A percentile compares a stretch with the other conserved stretches of the same genome.
These are phyloP conservation scores for Apogon talboti DNA, from an alignment of 2,797 vertebrate species.

Conservation along the genomic window DNA sequence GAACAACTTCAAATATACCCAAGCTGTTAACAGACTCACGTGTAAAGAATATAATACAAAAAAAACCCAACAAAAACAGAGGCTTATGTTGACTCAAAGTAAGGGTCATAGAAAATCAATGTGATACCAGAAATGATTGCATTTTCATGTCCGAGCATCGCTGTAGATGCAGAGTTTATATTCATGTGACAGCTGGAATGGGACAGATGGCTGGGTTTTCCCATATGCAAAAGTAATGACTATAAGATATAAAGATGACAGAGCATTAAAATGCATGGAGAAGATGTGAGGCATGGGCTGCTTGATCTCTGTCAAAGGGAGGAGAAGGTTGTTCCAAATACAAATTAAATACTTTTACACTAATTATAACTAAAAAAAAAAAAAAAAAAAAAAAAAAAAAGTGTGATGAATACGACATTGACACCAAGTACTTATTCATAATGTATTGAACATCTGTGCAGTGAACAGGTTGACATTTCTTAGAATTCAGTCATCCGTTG, in stretches of 20 bases:
- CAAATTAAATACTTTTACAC: slow-evolving; percentile 38
- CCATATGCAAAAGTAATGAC: slow-evolving; percentile 61
- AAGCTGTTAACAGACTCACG: neutral
- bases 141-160: slow-evolving; percentile 17
- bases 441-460: slow-evolving; percentile 27
- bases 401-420: slow-evolving; percentile 39
- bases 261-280: slow-evolving; percentile 61
- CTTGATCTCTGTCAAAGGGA: slow-evolving; percentile 30
- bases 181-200: slow-evolving; percentile 52
- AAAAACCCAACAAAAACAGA: neutral
- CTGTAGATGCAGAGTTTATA: slow-evolving; percentile 17
- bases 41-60: neutral
- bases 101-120: slow-evolving; percentile 9
- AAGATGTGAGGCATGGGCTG: slow-evolving; percentile 16
- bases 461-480: neutral
- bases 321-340: slow-evolving; percentile 28
- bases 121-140: neutral
- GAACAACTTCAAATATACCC: neutral
- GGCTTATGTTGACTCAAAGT: neutral
- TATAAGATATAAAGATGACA: slow-evolving; percentile 46
- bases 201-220: slow-evolving; percentile 60
- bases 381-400: neutral
- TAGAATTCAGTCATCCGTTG: neutral
- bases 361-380: slow-evolving; percentile 8
- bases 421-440: slow-evolving; percentile 28